Evolutionary conservation across 2,888 invertebrate species (phyloP).

Genomic region (Oconnorella tubifera): DNA sequence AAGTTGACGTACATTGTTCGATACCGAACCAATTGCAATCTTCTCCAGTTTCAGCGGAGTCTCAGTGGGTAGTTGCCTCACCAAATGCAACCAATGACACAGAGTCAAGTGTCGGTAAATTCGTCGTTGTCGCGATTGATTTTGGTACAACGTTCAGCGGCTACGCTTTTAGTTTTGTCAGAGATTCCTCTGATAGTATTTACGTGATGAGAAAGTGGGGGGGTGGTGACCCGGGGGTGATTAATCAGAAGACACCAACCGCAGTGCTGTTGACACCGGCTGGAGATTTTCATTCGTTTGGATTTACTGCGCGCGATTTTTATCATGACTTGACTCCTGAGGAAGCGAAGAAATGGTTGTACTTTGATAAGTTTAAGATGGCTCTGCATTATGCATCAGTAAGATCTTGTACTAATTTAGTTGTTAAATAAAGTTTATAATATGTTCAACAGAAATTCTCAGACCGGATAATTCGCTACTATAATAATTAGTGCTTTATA

Average conservation of each 20-base stretch:
- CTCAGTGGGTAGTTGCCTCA: too few species aligned
- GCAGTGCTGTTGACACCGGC: constrained; percentile 59
- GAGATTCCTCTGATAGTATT: constrained; percentile 57
- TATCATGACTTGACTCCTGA: constrained; percentile 60
- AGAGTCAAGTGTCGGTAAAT: not conserved
- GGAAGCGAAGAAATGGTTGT: constrained; percentile 60
- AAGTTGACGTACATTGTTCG: too few species aligned
- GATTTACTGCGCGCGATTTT: constrained; percentile 60
- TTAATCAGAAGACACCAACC: constrained; percentile 62
- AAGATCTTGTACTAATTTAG: too few species aligned
- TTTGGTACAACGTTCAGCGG: constrained; percentile 63
- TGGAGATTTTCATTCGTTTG: constrained; percentile 61
- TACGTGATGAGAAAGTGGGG: constrained; percentile 63
- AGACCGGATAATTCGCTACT: too few species aligned
- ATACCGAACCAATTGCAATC: too few species aligned
- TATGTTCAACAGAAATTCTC: too few species aligned
- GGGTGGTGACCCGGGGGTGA: constrained; percentile 59
- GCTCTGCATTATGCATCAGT: constrained; percentile 59
- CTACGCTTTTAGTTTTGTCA: constrained; percentile 60
- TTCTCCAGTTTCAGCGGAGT: too few species aligned
- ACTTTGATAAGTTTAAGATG: constrained; percentile 64
- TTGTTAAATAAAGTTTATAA: too few species aligned
- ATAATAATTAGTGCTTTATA: too few species aligned
- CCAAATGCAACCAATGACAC: too few species aligned
- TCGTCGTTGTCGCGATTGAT: constrained; percentile 62